Percentiles rank a stretch among this genome's conserved stretches.
Conservation (phyloP, 2,113 vertebrate species). For the Phrynosoma blainvillii region DNA sequence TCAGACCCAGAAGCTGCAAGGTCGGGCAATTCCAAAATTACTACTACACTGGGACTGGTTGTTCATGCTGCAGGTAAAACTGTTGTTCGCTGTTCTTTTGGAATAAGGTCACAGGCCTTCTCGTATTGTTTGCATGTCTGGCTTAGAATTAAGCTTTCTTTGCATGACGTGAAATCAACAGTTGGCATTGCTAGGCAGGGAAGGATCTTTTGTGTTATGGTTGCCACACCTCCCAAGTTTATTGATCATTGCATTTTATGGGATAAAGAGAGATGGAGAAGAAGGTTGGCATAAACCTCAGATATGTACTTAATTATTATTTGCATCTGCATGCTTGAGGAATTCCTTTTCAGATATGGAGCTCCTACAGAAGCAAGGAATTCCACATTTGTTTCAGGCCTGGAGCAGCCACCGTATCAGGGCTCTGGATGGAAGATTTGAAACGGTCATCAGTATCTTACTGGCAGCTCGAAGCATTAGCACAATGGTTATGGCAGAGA, state of each 20-base stretch:
- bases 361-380: neutral
- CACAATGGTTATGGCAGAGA: no score
- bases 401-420: neutral
- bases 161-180: neutral
- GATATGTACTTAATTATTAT: neutral
- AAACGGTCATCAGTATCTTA: no score
- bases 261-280: neutral
- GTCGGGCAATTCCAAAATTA: slow-evolving; percentile 91
- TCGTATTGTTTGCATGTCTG: neutral
- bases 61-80: slow-evolving; percentile 94
- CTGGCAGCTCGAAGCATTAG: no score
- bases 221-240: neutral
- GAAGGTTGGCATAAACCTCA: neutral
- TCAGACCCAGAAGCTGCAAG: slow-evolving; percentile 93
- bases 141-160: neutral
- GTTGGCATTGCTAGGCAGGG: neutral
- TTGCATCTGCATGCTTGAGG: neutral
- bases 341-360: neutral
- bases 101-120: neutral
- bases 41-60: slow-evolving; percentile 94
- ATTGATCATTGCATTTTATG: neutral
- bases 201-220: neutral
- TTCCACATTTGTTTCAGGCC: neutral
- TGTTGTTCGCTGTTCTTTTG: neutral
- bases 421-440: neutral